Conservation (phyloP, 2,888 invertebrate genomes). For the Mechanitis mazaeus region DNA sequence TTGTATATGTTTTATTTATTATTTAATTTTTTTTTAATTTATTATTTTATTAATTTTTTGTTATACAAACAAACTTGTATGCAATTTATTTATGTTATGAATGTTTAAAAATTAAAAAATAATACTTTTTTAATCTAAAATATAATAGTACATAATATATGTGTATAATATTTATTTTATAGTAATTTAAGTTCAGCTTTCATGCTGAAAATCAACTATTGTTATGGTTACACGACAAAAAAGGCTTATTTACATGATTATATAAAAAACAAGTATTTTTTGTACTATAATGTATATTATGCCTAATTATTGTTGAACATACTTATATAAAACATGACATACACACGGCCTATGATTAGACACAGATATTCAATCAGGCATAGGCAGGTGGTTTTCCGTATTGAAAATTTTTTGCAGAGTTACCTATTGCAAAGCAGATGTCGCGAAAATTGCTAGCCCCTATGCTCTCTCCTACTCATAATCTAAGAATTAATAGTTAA, state of each 20-base stretch:
- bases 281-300: not conserved
- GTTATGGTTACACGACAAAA: no score
- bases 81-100: no score
- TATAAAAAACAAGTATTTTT: not conserved
- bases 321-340: conserved; percentile 17
- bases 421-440: conserved; percentile 52
- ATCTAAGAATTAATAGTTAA: conserved; percentile 74
- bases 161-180: no score
- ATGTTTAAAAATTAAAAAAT: no score
- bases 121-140: no score
- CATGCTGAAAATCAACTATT: no score
- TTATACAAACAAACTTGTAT: no score
- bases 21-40: no score
- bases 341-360: conserved; percentile 35
- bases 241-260: not conserved
- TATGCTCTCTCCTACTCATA: conserved; percentile 63
- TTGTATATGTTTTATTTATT: no score
- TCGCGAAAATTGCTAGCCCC: conserved; percentile 71
- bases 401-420: conserved; percentile 72
- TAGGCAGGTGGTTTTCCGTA: conserved; percentile 65
- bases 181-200: no score
- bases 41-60: no score
- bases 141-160: no score
- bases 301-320: conserved; percentile 19
- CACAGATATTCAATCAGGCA: conserved; percentile 43